Base-by-base conservation (phyloP, 1,140 invertebrate genomes). In the Colletes gigas region DNA sequence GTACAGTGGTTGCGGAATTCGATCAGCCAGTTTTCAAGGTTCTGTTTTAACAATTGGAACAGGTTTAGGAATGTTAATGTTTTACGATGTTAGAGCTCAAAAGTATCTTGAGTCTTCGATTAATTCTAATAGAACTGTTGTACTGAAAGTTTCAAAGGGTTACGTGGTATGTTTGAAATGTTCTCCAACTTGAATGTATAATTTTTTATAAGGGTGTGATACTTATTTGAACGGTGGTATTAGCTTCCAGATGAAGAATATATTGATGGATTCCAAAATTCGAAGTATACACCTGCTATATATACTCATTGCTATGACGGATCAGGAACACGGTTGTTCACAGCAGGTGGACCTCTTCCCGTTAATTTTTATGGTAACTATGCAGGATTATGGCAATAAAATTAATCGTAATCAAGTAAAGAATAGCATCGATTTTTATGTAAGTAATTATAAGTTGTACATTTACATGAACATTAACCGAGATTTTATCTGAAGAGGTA, bases 271-370 rank as follows among this genome's bases (percentile, higher is more conserved):
- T 96, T 96, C 87, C 96, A 97, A 93, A 96, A 97, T 86, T 95
- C 97, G 1, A 97, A 97, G 92, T 97, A 98, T 90, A 97, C 97
- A 21, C 97, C 98, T 63, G 98, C 98, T 17, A 98, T 99, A 89
- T 99, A 99, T 91, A 99, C 98, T 1, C 98, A 99, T 91, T 98
- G 97, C 92, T 99, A 99, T 91, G 98, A 99, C 93, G 95, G 96
- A 83, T 97, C 96, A 68, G 98, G 98, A 39, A 98, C 98, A 9
- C 93, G 98, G 78, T 93, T 99, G 7, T 99, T 99, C 94, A 96
- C 98, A 0, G 98, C 98, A 59, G 98, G 98, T 39, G 98, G 98
- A 0, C 98, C 98, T 6, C 94, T 99, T 60, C 97, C 98, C 5
- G 97, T 97, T 54, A 97, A 97, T 81, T 93, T 98, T 15, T 97